Evolutionary conservation across 2,888 invertebrate species (phyloP), one percentile per base, ranked within the genome.

Genomic region (Ornithoptera priamus): DNA sequence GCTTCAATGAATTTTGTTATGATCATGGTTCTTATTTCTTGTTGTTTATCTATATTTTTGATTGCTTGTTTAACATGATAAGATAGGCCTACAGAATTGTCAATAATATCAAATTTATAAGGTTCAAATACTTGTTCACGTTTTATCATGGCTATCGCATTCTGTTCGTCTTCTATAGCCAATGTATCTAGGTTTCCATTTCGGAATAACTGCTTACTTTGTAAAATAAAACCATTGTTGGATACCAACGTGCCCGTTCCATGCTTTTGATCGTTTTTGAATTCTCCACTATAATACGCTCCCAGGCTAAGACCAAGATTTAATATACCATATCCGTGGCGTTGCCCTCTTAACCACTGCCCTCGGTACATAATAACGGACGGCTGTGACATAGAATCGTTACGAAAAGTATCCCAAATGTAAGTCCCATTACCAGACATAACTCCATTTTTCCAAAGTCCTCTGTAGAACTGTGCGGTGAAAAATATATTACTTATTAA

Each of bases 381-480:
- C 1, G 94, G 93, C 76, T 92, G 86, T n/a, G 92, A 86, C 80
- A 95, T 88, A 1, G 90, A 80, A 71, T 91, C 87, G 76, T 94
- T 94, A 63, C 85, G 87, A 79, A 86, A 89, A 18, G 92, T 80
- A 72, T 90, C 87, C 95, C 95, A 95, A 65, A 92, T 89, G 72
- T 94, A 95, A 72, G 93, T 90, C 1, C 95, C 95, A 71, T 92
- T 89, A 67, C 94, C 94, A 69, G 93, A 85, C 89, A 94, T 94
- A 0, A 87, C 81, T 42, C 94, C 94, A 68, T 92, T 86, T 75
- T 85, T 83, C 94, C 95, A 95, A 72, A 93, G 89, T 0, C 95
- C 95, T 71, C 84, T 89, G 78, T 95, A 95, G 80, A 91, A 92
- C 94, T 94, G 20, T 18, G 36, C 17, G 53, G 4, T 18, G 24